These are phyloP conservation scores for Tachypleus tridentatus DNA, from an alignment of 1,140 invertebrate genomes.

Conservation along the genomic window DNA sequence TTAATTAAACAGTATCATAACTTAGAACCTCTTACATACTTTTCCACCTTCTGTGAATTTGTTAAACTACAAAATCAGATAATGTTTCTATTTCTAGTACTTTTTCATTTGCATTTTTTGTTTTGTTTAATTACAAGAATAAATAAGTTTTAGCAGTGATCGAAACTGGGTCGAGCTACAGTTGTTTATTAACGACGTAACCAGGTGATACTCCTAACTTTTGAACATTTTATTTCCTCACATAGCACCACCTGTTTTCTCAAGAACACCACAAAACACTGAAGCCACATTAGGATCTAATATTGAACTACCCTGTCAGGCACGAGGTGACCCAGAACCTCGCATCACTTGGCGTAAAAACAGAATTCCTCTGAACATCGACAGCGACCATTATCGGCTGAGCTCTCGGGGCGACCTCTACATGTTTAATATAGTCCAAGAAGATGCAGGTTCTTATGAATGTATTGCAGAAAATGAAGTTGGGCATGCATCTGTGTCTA, in stretches of 20 bases:
- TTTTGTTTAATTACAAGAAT: too few relatives aligned
- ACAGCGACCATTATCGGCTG: slow-evolving; percentile 28
- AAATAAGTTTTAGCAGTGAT: too few relatives aligned
- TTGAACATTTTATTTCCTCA: too few relatives aligned
- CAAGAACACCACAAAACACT: slow-evolving; percentile 55
- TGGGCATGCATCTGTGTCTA: slow-evolving; percentile 56
- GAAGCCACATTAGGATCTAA: slow-evolving; percentile 53
- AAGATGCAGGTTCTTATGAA: slow-evolving; percentile 75
- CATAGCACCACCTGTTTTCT: slow-evolving; percentile 39
- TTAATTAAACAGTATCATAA: too few relatives aligned
- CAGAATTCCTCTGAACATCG: slow-evolving; percentile 41
- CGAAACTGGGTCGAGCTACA: too few relatives aligned
- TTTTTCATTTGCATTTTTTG: too few relatives aligned
- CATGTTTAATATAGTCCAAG: slow-evolving; percentile 55
- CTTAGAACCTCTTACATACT: too few relatives aligned
- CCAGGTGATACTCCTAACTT: too few relatives aligned
- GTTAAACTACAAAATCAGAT: too few relatives aligned
- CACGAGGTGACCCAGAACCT: slow-evolving; percentile 61
- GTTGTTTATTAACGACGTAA: too few relatives aligned
- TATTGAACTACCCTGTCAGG: slow-evolving; percentile 65
- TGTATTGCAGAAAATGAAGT: slow-evolving; percentile 69
- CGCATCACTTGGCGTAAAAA: slow-evolving; percentile 69
- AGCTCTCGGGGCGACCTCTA: slow-evolving; percentile 52
- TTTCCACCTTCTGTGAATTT: too few relatives aligned
- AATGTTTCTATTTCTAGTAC: too few relatives aligned